Evolutionary conservation across 2,113 vertebrate genomes (phyloP), one percentile per base, ranked within the genome.

Genomic region (Rhinopithecus roxellana): DNA sequence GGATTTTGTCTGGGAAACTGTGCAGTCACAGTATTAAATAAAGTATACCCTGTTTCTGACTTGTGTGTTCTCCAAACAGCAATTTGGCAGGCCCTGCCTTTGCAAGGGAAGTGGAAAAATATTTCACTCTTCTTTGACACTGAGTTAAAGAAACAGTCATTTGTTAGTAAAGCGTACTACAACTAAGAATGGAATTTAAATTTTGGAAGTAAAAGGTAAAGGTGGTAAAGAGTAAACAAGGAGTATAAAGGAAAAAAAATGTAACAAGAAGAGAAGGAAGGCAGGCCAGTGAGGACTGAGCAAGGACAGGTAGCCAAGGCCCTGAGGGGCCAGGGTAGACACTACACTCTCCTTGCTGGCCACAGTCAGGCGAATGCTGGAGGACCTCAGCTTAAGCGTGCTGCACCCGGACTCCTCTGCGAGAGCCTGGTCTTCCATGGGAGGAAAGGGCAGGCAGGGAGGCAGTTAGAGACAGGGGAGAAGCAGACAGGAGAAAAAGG

Each of bases 311-410:
- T 18, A 72, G 43, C 23, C 40, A 35, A 75, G 43, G 30, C 6
- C 52, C 40, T 20, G 3, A 74, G 32, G 50, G 12, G 17, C 11
- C 1, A 0, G 18, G 0, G 14, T 45, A 30, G 0, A 0, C 0
- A 2, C 2, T n/a, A 3, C 1, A 6, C 10, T 2, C 4, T 6
- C 40, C 32, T 20, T n/a, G 8, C 2, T 18, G 45, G 17, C 11
- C 11, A 30, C 13, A 16, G 11, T 52, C 27, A 75, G 17, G 48
- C 2, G 30, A 81, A 3, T 14, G 22, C 14, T 32, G 16, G 35
- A 67, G 20, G 40, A 32, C 12, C 22, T 67, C 22, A 75, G 67
- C 13, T 59, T 22, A 25, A 6, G 17, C 13, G 2, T 55, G 17
- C 27, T 18, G 3, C 23, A 55, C 55, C 81, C 1, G 13, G 25